Base-by-base conservation (phyloP, 2,113 vertebrate species). In the Psammodynastes pulverulentus region DNA sequence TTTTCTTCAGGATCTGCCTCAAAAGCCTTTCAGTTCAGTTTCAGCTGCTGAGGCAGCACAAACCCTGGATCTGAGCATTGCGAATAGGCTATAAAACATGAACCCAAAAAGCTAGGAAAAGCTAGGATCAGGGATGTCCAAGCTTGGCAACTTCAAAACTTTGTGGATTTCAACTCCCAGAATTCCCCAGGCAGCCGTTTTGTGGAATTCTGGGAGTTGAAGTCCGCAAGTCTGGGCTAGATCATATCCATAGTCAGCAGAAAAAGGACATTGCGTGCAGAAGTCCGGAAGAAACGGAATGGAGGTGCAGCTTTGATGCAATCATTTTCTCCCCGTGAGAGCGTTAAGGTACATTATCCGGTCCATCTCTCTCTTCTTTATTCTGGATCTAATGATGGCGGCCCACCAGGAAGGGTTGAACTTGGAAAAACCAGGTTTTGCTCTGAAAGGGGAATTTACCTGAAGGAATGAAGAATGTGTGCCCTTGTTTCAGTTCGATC, bases 391-490 rank as follows among this genome's bases (percentile, higher is more conserved):
- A 39, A 43, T 0, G 17, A 79, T 79, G 72, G 34, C 2, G 1
- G 72, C 72, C 34, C 34, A 79, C 3, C 34, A 39, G 2, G 21
- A 79, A 39, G 15, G 67, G 72, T 8, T 39, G 72, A 79, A 9
- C 9, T 43, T 39, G 26, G 26, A 24, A n/a, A 79, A 51, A 51
- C 13, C 17, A 9, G 90, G n/a, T 21, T 4, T 24, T 46, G 1
- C 56, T 84, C 92, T 90, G 54, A 29, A 86, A 34, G 43, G 43
- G 84, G 58, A 0, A 9, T 92, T 58, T 97, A 99, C 99, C 99
- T 96, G 99, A 99, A 91, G 99, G 99, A 94, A 99, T 99, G 97
- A 99, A 99, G 97, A 99, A 99, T 0, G 99, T 99, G 96, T 99
- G 98, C 93, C 99, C 99, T 96, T 98, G 98, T 92, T 98, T 98